Base-by-base conservation (phyloP, 2,888 invertebrate species). In the Dromius quadrimaculatus region DNA sequence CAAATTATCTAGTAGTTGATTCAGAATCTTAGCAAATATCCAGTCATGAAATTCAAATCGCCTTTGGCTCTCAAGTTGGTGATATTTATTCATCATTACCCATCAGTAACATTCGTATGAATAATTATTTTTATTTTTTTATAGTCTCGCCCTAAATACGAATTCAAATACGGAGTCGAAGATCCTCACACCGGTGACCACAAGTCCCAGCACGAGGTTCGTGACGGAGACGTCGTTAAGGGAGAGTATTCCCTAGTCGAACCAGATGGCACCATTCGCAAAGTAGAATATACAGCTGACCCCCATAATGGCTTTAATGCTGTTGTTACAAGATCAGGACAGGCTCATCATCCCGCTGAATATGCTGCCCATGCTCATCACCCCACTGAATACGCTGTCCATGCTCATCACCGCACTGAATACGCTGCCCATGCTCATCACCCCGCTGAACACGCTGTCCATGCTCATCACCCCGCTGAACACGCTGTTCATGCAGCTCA, bases 341-440 rank as follows among this genome's bases (percentile, higher is more conserved):
- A 74, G 68, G 72, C 75, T 74, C 43, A 75, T 74, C 74, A 74
- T 74, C 71, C 76, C 75, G 13, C 73, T 75, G 22, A 74, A 73
- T 64, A 66, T 28, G 73, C 74, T 61, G 17, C 70, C 62, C 59
- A 71, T 62, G 68, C 75, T 59, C 63, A 65, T 19, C 62, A 74
- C 32, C 43, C 72, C 8, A 47, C 45, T 32, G 64, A 8, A 8
- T 65, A 65, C 15, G 69, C 54, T 68, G n/a, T 68, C 32, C 66
- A 50, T 64, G n/a, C n/a, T n/a, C n/a, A n/a, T n/a, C n/a, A n/a
- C n/a, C n/a, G n/a, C n/a, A n/a, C n/a, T n/a, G n/a, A n/a, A n/a
- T n/a, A n/a, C n/a, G n/a, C n/a, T n/a, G n/a, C n/a, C n/a, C n/a
- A n/a, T n/a, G n/a, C n/a, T n/a, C n/a, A n/a, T n/a, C n/a, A n/a